Evolutionary conservation across 2,113 vertebrate species (phyloP), one percentile per base, ranked within the genome.

Genomic region (Pangasianodon gigas): DNA sequence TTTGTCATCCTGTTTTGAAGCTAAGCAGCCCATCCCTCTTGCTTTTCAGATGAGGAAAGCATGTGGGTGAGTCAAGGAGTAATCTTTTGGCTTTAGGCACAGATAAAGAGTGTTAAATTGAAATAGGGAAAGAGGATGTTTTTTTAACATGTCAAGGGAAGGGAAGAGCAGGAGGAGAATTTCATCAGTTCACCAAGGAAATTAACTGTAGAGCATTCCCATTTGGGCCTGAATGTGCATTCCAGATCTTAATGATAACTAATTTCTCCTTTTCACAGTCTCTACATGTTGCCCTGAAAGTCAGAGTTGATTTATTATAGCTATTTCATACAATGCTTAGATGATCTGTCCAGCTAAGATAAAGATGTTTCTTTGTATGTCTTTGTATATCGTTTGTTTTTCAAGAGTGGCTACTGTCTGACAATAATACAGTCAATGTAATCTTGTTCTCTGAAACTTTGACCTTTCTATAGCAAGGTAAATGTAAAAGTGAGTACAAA

Each of bases 1-100:
- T 93, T 92, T 93, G 84, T 90, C 90, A 92, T 85, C 85, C 82
- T 86, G 83, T 87, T 87, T 75, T 80, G 85, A 86, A 86, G 32
- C 60, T 91, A 82, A 91, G 85, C 48, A 80, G 88, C 79, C 41
- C 89, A 71, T 90, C 88, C 79, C 90, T 88, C 87, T 75, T 84
- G 91, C 92, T 86, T 87, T 89, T 90, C 77, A 88, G 52, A 90
- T 89, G 32, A 79, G 44, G 14, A 65, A 87, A 86, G 67, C 77
- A 52, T 52, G 58, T 89, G 48, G 51, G 74, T 60, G 41, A 89
- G 86, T 77, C 89, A 92, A 87, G 86, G 62, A 87, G 85, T 85
- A 86, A 89, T 84, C 71, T 67, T 91, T 90, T 88, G 77, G 37
- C 74, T 89, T 92, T 56, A 90, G 84, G 69, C 41, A n/a, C 21